Evolutionary conservation across 2,797 vertebrate species (phyloP), one percentile per base, ranked within the genome.

Genomic region (Sebastes oblongus): DNA sequence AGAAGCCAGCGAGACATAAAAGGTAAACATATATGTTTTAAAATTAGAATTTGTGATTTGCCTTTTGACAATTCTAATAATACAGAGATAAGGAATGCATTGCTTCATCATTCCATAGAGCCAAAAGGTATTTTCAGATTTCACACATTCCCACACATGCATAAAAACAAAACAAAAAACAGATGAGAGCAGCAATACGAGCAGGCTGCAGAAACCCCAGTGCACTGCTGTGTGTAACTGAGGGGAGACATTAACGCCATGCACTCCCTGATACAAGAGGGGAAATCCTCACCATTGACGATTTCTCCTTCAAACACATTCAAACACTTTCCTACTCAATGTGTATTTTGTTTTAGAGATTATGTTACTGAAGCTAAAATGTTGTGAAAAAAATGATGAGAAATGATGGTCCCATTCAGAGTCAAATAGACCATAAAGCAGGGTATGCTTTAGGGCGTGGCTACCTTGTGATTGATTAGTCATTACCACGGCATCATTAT

Each of bases 111-210:
- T 70, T 56, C 25, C 20, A 72, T 5, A 39, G 46, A 62, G 46
- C 70, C 58, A 58, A 56, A 56, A 29, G 5, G 36, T 78, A 81
- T 85, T 81, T 81, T 75, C 29, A 82, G 67, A 61, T 20, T 68
- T 82, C 79, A 68, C 79, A 85, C 71, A 68, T 75, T 52, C 79
- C 67, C 75, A 78, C 67, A 78, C 75, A 82, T 39, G 29, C 71
- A 85, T 13, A 36, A 58, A 77, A 66, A 46, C 42, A 42, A 42
- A 42, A 20, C 46, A 30, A 77, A 62, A 30, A 77, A 62, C 36
- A 75, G 50, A 72, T 52, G 66, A 75, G 54, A 72, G 6, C 60
- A 36, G 32, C 34, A 60, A 29, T 11, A 3, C 62, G 60, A 71
- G 59, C 25, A 65, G 39, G 22, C 60, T 77, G 13, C 60, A 65